phyloP scores from a whole-genome alignment of 2,888 invertebrate genomes.

The Eudemis profundana region DNA sequence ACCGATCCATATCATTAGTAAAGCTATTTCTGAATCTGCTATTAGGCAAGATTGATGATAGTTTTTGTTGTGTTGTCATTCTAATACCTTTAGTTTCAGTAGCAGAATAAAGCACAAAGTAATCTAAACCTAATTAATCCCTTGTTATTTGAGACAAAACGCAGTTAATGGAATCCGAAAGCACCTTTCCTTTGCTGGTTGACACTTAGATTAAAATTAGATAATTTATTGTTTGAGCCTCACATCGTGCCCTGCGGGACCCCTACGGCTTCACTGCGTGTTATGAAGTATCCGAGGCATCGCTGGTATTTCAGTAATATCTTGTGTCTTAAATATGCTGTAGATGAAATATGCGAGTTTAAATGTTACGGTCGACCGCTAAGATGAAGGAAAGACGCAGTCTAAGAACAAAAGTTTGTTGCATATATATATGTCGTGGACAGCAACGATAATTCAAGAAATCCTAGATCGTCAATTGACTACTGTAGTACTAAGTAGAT shows the following conservation, averaged over 20 bases:
- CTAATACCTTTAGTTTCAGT: constrained; percentile 7
- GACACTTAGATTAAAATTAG: constrained; percentile 36
- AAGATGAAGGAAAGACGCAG: too few relatives aligned
- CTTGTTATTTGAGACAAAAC: constrained; percentile 2
- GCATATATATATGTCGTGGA: too few relatives aligned
- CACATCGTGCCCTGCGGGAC: not conserved
- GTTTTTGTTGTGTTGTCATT: not conserved
- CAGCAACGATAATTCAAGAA: too few relatives aligned
- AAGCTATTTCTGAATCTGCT: constrained; percentile 4
- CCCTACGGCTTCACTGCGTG: not conserved
- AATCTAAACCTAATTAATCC: constrained; percentile 10
- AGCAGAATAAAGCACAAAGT: not conserved
- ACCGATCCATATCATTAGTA: constrained; percentile 20
- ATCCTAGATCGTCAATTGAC: too few relatives aligned
- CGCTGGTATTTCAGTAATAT: not conserved
- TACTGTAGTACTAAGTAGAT: too few relatives aligned
- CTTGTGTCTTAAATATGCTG: not conserved
- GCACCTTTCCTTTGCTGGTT: not conserved
- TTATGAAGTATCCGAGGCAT: not conserved
- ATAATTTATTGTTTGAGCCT: constrained; percentile 16
- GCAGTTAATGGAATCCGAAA: constrained; percentile 1
- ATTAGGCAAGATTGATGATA: constrained; percentile 16
- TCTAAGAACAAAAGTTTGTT: too few relatives aligned
- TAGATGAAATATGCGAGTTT: too few relatives aligned
- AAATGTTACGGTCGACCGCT: too few relatives aligned